These are phyloP conservation scores for Cecidostiba fungosa DNA, from an alignment of 2,888 invertebrate species.

Conservation along the genomic window DNA sequence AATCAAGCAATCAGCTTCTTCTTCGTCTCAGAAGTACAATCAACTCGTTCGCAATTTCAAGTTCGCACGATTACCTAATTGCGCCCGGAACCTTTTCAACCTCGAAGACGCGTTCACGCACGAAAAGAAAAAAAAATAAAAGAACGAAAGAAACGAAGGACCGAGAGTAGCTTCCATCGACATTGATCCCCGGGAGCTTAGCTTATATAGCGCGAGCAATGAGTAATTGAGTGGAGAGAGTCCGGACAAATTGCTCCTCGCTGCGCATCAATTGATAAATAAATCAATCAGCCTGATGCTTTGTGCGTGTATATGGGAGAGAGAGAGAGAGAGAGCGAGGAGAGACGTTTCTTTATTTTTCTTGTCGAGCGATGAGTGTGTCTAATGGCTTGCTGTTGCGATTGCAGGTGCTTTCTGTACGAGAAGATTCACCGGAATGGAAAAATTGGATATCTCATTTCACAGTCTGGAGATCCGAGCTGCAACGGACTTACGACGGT, in stretches of 20 bases:
- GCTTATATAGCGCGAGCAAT: slow-evolving; percentile 68
- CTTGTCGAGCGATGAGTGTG: too few species aligned
- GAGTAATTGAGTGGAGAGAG: slow-evolving; percentile 80
- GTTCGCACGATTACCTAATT: slow-evolving; percentile 53
- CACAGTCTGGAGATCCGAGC: slow-evolving; percentile 90
- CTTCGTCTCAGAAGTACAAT: not conserved
- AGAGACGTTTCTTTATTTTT: too few species aligned
- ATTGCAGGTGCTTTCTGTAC: slow-evolving; percentile 89
- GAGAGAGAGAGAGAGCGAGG: too few species aligned
- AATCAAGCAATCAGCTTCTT: not conserved
- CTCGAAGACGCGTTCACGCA: not conserved
- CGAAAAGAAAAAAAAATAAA: slow-evolving; percentile 30
- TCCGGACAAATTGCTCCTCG: slow-evolving; percentile 72
- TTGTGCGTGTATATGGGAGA: not conserved
- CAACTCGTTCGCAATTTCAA: not conserved
- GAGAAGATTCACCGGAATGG: slow-evolving; percentile 81
- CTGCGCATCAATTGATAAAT: slow-evolving; percentile 70
- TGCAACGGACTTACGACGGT: slow-evolving; percentile 89
- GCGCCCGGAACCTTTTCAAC: slow-evolving; percentile 36
- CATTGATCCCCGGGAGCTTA: slow-evolving; percentile 50
- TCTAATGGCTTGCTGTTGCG: slow-evolving; percentile 11
- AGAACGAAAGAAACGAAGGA: slow-evolving; percentile 29
- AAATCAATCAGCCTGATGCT: slow-evolving; percentile 67
- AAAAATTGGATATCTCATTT: slow-evolving; percentile 85
- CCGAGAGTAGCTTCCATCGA: slow-evolving; percentile 58